Percentiles rank a stretch among this genome's conserved stretches.
Conservation (phyloP, 2,113 vertebrate species). For the Petaurus breviceps region DNA sequence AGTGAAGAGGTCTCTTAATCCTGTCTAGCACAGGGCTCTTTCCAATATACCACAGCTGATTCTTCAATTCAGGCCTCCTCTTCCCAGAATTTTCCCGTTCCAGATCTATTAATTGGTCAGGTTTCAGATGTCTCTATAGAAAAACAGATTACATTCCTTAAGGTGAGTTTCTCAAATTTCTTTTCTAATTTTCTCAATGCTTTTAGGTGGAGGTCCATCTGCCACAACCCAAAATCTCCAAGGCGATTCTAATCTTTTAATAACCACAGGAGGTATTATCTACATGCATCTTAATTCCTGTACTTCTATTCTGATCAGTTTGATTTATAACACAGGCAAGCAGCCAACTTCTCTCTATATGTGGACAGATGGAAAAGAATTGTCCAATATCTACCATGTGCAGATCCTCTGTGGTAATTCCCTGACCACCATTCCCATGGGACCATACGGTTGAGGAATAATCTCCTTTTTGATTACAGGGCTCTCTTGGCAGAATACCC, state of each 20-base stretch:
- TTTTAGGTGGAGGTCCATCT: constrained; percentile 36
- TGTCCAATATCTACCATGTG: background rate
- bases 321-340: constrained; percentile 46
- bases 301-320: constrained; percentile 23
- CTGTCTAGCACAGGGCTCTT: background rate
- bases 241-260: constrained; percentile 65
- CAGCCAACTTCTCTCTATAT: constrained; percentile 35
- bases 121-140: background rate
- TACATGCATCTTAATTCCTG: constrained; percentile 47
- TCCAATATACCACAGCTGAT: background rate
- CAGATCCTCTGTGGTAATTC: constrained; percentile 44
- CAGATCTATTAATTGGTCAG: constrained; percentile 8
- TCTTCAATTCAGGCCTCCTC: background rate
- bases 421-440: background rate
- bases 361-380: constrained; percentile 56
- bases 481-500: background rate
- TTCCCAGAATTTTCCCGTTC: background rate
- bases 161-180: background rate
- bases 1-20: background rate
- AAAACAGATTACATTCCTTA: background rate
- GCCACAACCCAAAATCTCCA: constrained; percentile 37
- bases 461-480: background rate
- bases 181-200: constrained; percentile 13
- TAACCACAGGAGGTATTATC: constrained; percentile 46
- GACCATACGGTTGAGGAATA: background rate